Conservation (phyloP, 2,888 invertebrate species). For the Mycalesis mineus region DNA sequence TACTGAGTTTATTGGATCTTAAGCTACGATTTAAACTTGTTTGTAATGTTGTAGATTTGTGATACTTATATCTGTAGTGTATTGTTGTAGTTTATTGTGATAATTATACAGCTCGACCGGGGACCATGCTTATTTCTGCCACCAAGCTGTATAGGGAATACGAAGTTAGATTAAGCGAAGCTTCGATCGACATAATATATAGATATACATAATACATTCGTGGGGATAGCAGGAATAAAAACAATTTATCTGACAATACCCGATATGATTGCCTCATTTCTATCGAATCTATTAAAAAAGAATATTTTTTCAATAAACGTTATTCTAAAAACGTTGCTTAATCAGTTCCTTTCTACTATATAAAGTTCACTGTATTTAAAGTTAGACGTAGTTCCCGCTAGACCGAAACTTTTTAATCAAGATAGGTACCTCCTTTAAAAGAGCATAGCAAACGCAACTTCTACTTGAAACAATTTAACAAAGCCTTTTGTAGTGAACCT, state of each 20-base stretch:
- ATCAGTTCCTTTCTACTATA: conserved; percentile 48
- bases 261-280: no score
- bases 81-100: no score
- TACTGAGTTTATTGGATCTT: not conserved
- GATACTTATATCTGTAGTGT: no score
- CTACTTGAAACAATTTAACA: conserved; percentile 25
- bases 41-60: no score
- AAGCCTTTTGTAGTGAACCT: conserved; percentile 19
- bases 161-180: no score
- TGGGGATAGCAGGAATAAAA: no score
- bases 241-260: no score
- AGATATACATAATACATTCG: no score
- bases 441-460: conserved; percentile 26
- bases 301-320: not conserved
- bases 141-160: no score
- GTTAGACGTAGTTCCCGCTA: conserved; percentile 20
- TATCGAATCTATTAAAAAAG: not conserved
- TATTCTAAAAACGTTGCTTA: conserved; percentile 32
- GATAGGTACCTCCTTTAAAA: conserved; percentile 31
- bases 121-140: no score
- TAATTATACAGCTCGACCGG: no score
- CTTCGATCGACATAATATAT: no score
- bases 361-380: conserved; percentile 26
- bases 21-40: not conserved
- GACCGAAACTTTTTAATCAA: conserved; percentile 41